Evolutionary conservation across 2,888 invertebrate genomes (phyloP).

Genomic region (Hyles lineata): DNA sequence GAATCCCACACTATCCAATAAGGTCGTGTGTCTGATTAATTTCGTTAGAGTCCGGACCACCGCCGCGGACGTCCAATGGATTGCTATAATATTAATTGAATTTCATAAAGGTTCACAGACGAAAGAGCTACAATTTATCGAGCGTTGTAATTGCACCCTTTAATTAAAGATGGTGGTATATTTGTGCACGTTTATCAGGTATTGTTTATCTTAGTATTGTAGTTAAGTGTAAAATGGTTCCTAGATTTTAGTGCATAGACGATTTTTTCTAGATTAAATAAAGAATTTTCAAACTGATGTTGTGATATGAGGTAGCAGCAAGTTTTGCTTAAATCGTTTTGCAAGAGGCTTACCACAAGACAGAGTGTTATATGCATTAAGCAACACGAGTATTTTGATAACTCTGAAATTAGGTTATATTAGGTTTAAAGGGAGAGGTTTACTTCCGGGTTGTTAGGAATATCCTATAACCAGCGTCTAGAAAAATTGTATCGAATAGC

Average conservation of each 20-base stretch:
- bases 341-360: too few relatives aligned
- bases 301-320: neutral
- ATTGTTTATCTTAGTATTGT: neutral
- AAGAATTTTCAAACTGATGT: too few relatives aligned
- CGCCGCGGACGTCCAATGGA: neutral
- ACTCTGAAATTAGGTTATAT: neutral
- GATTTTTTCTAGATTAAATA: too few relatives aligned
- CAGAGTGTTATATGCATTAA: too few relatives aligned
- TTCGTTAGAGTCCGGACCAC: slow-evolving; percentile 21
- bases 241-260: too few relatives aligned
- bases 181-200: neutral
- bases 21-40: slow-evolving; percentile 19
- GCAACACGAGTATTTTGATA: neutral
- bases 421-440: too few relatives aligned
- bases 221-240: neutral
- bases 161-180: slow-evolving; percentile 12
- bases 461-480: too few relatives aligned
- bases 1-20: slow-evolving; percentile 13
- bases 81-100: slow-evolving; percentile 31
- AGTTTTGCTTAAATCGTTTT: too few relatives aligned
- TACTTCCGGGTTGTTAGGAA: too few relatives aligned
- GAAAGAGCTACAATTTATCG: slow-evolving; percentile 7
- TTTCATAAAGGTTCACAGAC: slow-evolving; percentile 21
- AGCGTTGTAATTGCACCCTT: slow-evolving; percentile 19
- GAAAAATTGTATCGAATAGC: too few relatives aligned